phyloP scores from a whole-genome alignment of 2,888 invertebrate genomes.

The Carabus problematicus region DNA sequence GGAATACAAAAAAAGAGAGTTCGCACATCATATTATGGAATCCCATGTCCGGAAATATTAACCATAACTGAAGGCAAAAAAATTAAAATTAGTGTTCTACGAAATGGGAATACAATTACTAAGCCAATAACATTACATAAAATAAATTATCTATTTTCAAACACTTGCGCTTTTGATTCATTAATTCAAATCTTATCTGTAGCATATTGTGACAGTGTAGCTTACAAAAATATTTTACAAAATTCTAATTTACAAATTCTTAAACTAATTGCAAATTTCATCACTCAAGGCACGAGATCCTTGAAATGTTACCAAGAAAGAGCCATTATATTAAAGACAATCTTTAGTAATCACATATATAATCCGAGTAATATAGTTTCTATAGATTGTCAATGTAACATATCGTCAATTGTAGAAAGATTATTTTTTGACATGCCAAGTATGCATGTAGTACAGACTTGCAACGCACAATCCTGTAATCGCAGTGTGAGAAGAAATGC shows the following conservation, averaged over 20 bases:
- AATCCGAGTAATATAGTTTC: no score
- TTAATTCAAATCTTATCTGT: constrained; percentile 13
- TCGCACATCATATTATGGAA: constrained; percentile 6
- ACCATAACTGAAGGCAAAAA: constrained; percentile 15
- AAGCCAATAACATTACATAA: neutral
- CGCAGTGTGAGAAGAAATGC: no score
- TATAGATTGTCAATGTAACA: no score
- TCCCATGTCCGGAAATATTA: constrained; percentile 15
- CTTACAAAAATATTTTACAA: constrained; percentile 1
- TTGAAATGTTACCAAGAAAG: neutral
- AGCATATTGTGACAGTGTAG: constrained; percentile 15
- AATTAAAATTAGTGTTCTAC: neutral
- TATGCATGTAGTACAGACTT: no score
- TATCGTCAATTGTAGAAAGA: no score
- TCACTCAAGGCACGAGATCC: neutral
- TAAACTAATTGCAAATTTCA: neutral
- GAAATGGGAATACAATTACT: constrained; percentile 15
- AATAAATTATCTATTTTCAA: constrained; percentile 8
- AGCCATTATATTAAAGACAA: neutral
- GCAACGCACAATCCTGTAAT: no score
- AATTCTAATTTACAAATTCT: constrained; percentile 6
- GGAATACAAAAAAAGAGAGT: constrained; percentile 10
- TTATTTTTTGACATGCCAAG: no score
- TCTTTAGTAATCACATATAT: neutral
- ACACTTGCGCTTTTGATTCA: no score